These are phyloP conservation scores for Drosophila nigricruria DNA, from an alignment of 2,888 invertebrate species.

Conservation along the genomic window DNA sequence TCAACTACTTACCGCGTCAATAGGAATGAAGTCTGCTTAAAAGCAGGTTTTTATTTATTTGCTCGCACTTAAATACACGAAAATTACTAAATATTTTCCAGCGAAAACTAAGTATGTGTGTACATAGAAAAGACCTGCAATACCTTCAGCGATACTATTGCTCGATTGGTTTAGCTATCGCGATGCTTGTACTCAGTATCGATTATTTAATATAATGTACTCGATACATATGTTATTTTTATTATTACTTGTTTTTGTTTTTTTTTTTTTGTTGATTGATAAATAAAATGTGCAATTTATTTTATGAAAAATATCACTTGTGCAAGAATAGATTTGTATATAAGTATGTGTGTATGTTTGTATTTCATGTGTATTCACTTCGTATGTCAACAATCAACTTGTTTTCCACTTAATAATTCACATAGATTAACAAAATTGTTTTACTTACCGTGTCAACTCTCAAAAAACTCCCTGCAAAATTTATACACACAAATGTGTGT, in stretches of 20 bases:
- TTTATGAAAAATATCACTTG: not conserved
- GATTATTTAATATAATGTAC: constrained; percentile 11
- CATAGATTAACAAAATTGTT: not conserved
- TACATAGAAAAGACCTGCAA: constrained; percentile 54
- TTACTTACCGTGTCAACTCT: constrained; percentile 25
- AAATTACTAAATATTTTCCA: constrained; percentile 53
- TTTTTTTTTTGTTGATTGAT: too few relatives aligned
- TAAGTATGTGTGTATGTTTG: not conserved
- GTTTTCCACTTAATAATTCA: not conserved
- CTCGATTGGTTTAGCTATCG: not conserved
- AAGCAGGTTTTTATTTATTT: constrained; percentile 76
- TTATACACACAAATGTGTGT: not conserved
- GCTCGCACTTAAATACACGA: constrained; percentile 66
- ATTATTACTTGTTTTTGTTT: too few relatives aligned
- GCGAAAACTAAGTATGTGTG: constrained; percentile 62
- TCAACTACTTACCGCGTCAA: constrained; percentile 79
- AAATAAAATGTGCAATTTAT: not conserved
- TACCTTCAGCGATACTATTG: constrained; percentile 27
- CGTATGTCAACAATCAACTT: constrained; percentile 10
- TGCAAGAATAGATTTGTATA: not conserved
- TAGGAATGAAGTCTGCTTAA: constrained; percentile 68
- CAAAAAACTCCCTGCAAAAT: constrained; percentile 6
- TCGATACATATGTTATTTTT: constrained; percentile 12
- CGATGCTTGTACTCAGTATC: constrained; percentile 15
- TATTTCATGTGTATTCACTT: not conserved